Conservation (phyloP, 2,888 invertebrate genomes). For the Diadegma fenestrale region DNA sequence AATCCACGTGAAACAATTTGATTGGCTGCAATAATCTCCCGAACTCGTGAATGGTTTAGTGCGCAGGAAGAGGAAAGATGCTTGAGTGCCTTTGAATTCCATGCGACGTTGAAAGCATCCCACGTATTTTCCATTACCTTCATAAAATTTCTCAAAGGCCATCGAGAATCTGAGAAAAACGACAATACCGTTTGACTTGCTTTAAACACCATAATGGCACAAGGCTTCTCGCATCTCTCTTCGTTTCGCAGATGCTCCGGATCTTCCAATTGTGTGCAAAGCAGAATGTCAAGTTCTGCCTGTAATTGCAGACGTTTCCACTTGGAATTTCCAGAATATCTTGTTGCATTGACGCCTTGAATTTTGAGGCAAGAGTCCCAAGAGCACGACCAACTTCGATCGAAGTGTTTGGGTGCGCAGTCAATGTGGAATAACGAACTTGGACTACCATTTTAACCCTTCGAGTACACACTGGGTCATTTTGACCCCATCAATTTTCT, state of each 20-base stretch:
- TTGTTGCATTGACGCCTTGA: neutral
- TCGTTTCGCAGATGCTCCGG: neutral
- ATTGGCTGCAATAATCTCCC: neutral
- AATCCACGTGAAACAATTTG: neutral
- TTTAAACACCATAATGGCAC: neutral
- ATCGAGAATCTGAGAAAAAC: constrained; percentile 9
- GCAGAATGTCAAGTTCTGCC: neutral
- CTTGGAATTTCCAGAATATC: constrained; percentile 1
- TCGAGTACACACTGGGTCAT: no score
- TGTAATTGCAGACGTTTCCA: neutral
- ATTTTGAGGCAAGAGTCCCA: neutral
- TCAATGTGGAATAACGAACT: neutral
- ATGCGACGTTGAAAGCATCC: neutral
- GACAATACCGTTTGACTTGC: constrained; percentile 15
- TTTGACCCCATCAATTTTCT: no score
- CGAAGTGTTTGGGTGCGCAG: neutral
- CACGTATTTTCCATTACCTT: neutral
- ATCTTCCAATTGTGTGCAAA: constrained; percentile 10
- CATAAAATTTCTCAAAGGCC: neutral
- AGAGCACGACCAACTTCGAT: neutral
- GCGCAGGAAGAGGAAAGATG: neutral
- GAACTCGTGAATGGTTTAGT: neutral
- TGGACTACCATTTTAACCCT: neutral
- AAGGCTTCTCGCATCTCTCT: neutral
- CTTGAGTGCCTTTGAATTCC: constrained; percentile 6